Percentiles rank a stretch among this genome's conserved stretches.
phyloP scores from a whole-genome alignment of 1,140 invertebrate species.

The Diorhabda sublineata region DNA sequence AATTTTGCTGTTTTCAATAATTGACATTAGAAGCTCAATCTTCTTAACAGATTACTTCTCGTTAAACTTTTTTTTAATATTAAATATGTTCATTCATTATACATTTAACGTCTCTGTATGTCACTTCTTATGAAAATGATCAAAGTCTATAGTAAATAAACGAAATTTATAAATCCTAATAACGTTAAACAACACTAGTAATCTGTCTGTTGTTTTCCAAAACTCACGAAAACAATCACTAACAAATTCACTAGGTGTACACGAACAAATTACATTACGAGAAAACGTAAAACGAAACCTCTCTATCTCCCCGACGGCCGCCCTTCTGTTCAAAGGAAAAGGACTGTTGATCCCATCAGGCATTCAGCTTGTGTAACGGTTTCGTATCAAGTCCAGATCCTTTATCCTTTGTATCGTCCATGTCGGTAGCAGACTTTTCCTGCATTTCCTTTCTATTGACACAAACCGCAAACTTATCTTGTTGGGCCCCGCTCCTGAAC shows the following conservation, averaged over 20 bases:
- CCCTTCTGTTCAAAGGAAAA: slow-evolving; percentile 13
- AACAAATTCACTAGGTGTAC: slow-evolving; percentile 14
- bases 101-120: too few relatives aligned
- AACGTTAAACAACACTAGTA: not conserved
- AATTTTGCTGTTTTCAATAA: too few relatives aligned
- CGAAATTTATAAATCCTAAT: not conserved
- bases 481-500: slow-evolving; percentile 10
- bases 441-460: slow-evolving; percentile 17
- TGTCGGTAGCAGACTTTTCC: slow-evolving; percentile 21
- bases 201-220: not conserved
- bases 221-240: not conserved
- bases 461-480: slow-evolving; percentile 20
- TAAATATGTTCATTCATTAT: too few relatives aligned
- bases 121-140: too few relatives aligned
- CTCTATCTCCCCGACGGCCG: not conserved
- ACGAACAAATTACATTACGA: slow-evolving; percentile 18
- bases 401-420: slow-evolving; percentile 21
- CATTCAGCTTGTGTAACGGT: slow-evolving; percentile 20
- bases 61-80: too few relatives aligned
- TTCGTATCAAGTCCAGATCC: slow-evolving; percentile 20
- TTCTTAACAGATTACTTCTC: too few relatives aligned
- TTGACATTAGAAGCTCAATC: too few relatives aligned
- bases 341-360: slow-evolving; percentile 20
- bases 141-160: not conserved
- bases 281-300: slow-evolving; percentile 16